phyloP scores from a whole-genome alignment of 2,797 vertebrate species.

The Siniperca undulata region DNA sequence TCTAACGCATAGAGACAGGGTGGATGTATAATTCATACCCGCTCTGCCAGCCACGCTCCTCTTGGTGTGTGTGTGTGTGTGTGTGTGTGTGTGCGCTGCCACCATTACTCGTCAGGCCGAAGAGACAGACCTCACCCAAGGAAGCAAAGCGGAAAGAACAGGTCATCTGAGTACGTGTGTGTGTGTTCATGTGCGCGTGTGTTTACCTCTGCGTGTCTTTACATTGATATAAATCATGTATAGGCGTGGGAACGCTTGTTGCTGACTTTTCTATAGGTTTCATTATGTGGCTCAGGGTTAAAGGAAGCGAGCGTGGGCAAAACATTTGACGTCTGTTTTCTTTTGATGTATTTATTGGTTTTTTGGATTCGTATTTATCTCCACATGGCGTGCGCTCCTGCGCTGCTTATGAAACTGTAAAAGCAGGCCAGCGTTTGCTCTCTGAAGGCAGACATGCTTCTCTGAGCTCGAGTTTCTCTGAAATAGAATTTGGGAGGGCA shows the following conservation, averaged over 20 bases:
- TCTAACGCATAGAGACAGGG: slow-evolving; percentile 91
- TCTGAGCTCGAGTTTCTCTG: slow-evolving; percentile 77
- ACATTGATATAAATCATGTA: slow-evolving; percentile 70
- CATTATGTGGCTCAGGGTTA: slow-evolving; percentile 40
- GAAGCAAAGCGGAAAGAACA: slow-evolving; percentile 65
- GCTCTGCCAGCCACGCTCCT: slow-evolving; percentile 84
- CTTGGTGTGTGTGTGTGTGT: slow-evolving; percentile 67
- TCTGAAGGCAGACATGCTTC: slow-evolving; percentile 75
- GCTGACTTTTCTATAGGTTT: slow-evolving; percentile 53
- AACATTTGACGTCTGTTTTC: slow-evolving; percentile 63
- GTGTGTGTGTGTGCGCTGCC: slow-evolving; percentile 37
- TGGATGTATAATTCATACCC: slow-evolving; percentile 91
- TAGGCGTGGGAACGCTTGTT: slow-evolving; percentile 71
- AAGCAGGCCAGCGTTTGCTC: slow-evolving; percentile 70
- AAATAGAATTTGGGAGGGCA: slow-evolving; percentile 84
- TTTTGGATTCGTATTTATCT: slow-evolving; percentile 61
- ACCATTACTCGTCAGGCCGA: slow-evolving; percentile 58
- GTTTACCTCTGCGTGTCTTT: slow-evolving; percentile 50
- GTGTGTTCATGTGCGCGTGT: slow-evolving; percentile 42
- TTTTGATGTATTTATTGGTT: slow-evolving; percentile 55
- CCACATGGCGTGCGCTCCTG: slow-evolving; percentile 22
- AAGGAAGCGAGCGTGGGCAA: slow-evolving; percentile 44
- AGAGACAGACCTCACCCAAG: slow-evolving; percentile 58
- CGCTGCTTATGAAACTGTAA: slow-evolving; percentile 70
- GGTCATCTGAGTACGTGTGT: slow-evolving; percentile 63